These are phyloP conservation scores for Spondyliosoma cantharus DNA, from an alignment of 2,797 vertebrate species.

Conservation along the genomic window DNA sequence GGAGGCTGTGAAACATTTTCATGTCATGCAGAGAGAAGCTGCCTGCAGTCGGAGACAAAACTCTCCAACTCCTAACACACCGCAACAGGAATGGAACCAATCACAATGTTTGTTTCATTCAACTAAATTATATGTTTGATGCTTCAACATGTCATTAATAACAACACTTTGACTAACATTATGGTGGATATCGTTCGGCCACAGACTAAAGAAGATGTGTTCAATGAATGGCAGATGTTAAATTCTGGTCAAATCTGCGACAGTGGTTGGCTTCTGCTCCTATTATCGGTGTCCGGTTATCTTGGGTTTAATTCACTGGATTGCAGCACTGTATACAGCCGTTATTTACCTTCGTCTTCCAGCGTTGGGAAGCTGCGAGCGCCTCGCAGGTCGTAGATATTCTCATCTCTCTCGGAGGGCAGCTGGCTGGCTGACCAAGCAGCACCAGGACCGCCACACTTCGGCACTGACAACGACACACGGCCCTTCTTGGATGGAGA, in stretches of 20 bases:
- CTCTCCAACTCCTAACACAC: background rate
- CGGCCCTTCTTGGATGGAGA: constrained; percentile 98
- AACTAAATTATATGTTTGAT: no score
- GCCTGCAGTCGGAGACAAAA: constrained; percentile 6
- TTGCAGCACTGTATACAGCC: background rate
- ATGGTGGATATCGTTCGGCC: no score
- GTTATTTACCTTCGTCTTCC: constrained; percentile 92
- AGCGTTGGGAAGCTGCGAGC: constrained; percentile 96
- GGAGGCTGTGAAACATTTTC: background rate
- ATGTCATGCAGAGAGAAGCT: background rate
- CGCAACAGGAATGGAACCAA: no score
- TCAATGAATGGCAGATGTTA: no score
- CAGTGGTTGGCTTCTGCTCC: background rate
- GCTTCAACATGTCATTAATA: no score
- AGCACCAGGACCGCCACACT: constrained; percentile 87
- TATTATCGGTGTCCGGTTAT: background rate
- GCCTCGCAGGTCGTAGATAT: constrained; percentile 92
- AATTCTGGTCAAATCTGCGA: no score
- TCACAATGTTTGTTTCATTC: no score
- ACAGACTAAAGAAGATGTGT: no score
- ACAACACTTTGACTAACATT: no score
- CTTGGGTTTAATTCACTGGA: background rate
- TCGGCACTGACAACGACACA: constrained; percentile 88
- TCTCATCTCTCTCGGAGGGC: constrained; percentile 90
- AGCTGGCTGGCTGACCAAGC: constrained; percentile 96